Evolutionary conservation across 2,888 invertebrate genomes (phyloP).

Genomic region (Amiota minor): DNA sequence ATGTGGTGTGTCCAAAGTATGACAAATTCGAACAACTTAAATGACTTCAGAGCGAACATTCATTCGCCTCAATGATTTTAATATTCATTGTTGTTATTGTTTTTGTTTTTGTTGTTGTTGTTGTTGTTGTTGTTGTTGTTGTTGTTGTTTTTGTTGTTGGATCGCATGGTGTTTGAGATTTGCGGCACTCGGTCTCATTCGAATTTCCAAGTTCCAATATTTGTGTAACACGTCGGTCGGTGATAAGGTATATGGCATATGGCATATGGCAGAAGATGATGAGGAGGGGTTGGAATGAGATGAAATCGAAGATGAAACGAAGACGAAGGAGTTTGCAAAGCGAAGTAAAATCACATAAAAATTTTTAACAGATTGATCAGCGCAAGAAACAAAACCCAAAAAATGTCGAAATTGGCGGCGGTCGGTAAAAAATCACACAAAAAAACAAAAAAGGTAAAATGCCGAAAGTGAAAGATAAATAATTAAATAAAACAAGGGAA

Average conservation of each 20-base stretch:
- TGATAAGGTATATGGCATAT: not conserved
- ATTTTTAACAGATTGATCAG: slow-evolving; percentile 13
- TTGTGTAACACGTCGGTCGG: not conserved
- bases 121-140: too few relatives aligned
- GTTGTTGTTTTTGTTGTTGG: not conserved
- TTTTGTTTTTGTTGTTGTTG: not conserved
- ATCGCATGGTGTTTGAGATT: slow-evolving; percentile 10
- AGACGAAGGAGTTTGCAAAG: not conserved
- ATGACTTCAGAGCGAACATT: not conserved
- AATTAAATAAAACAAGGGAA: not conserved
- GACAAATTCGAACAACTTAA: slow-evolving; percentile 20
- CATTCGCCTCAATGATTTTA: not conserved
- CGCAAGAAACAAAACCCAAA: not conserved
- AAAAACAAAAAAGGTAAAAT: slow-evolving; percentile 3
- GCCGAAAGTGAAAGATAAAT: not conserved
- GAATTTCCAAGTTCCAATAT: not conserved
- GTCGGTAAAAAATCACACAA: slow-evolving; percentile 3
- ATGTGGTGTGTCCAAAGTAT: slow-evolving; percentile 6
- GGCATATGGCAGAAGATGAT: not conserved
- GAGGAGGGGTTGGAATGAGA: too few relatives aligned
- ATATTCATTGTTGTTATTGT: not conserved
- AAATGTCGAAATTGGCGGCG: slow-evolving; percentile 18
- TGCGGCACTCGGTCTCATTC: not conserved
- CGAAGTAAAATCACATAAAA: not conserved
- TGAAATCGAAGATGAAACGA: too few relatives aligned